Conservation (phyloP, 2,888 invertebrate genomes). For the Callyntrura guangdongensis region DNA sequence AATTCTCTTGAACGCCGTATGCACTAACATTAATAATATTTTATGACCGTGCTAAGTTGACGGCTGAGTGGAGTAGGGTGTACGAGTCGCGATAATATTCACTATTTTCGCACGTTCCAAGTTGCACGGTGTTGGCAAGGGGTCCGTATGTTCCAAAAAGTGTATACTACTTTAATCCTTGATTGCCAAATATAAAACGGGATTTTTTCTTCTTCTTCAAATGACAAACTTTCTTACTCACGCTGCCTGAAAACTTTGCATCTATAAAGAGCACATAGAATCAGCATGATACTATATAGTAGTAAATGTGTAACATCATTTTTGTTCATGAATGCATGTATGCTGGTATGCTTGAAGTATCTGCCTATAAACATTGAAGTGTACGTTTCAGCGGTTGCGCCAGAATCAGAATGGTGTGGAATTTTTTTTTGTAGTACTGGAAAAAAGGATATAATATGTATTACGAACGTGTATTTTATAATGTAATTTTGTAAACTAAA, state of each 20-base stretch:
- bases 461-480: not conserved
- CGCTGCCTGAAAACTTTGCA: not conserved
- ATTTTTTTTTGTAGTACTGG: not conserved
- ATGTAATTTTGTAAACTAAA: slow-evolving; percentile 15
- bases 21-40: slow-evolving; percentile 34
- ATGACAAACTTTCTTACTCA: slow-evolving; percentile 55
- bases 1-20: slow-evolving; percentile 30
- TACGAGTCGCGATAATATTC: slow-evolving; percentile 10
- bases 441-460: not conserved
- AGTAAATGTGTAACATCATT: not conserved
- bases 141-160: not conserved
- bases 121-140: slow-evolving; percentile 31
- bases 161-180: slow-evolving; percentile 32
- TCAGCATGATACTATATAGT: not conserved
- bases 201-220: slow-evolving; percentile 26
- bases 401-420: not conserved
- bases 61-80: not conserved
- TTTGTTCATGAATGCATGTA: slow-evolving; percentile 54
- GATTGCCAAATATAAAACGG: slow-evolving; percentile 46
- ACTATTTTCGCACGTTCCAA: slow-evolving; percentile 13
- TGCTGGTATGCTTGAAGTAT: not conserved
- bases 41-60: slow-evolving; percentile 34
- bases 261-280: not conserved
- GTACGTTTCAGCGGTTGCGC: not conserved
- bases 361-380: not conserved